These are phyloP conservation scores for Temnothorax longispinosus DNA, from an alignment of 1,140 invertebrate genomes.

Conservation along the genomic window DNA sequence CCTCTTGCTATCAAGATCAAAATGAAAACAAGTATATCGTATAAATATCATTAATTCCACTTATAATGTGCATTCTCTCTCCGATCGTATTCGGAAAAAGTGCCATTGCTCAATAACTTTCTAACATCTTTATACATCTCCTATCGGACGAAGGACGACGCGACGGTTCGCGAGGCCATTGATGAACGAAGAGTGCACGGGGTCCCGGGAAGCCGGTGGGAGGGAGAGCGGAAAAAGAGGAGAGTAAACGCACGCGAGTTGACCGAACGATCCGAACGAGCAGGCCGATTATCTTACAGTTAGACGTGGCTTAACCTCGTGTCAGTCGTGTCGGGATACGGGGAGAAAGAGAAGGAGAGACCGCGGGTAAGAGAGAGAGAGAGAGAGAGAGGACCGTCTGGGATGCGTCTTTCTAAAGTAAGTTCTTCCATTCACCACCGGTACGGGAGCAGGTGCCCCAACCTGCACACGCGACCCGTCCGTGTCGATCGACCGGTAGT, in stretches of 20 bases:
- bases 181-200: constrained; percentile 23
- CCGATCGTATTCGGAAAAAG: neutral
- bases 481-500: constrained; percentile 72
- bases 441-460: constrained; percentile 73
- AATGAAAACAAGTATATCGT: neutral
- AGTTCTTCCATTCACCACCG: constrained; percentile 68
- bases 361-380: neutral
- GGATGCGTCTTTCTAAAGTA: constrained; percentile 72
- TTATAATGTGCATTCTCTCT: neutral
- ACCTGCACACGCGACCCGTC: constrained; percentile 66
- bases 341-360: constrained; percentile 23
- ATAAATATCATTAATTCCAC: neutral
- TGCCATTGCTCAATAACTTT: constrained; percentile 19
- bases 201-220: neutral
- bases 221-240: constrained; percentile 29
- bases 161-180: constrained; percentile 17
- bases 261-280: constrained; percentile 68
- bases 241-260: constrained; percentile 50
- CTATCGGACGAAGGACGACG: neutral
- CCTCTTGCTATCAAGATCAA: neutral
- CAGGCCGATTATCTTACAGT: constrained; percentile 77
- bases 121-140: neutral
- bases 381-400: constrained; percentile 29
- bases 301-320: constrained; percentile 72
- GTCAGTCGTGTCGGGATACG: constrained; percentile 52